Conservation (phyloP, 2,113 vertebrate species). For the Oreochromis spilurus region DNA sequence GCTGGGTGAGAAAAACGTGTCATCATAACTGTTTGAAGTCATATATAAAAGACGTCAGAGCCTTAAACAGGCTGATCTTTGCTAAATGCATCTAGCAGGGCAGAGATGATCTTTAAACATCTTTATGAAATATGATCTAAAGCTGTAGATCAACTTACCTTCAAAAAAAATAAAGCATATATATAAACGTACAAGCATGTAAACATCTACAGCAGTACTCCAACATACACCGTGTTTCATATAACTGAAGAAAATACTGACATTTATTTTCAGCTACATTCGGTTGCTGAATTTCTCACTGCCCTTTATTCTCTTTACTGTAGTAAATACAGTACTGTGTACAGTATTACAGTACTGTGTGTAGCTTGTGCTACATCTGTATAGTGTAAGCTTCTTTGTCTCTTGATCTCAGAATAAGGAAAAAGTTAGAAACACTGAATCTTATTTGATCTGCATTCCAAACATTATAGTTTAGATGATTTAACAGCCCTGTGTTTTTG, state of each 20-base stretch:
- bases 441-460: background rate
- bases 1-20: background rate
- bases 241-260: background rate
- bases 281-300: background rate
- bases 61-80: rapidly evolving
- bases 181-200: background rate
- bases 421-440: background rate
- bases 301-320: background rate
- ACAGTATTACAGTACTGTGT: background rate
- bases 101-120: background rate
- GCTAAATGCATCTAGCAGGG: background rate
- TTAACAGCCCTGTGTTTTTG: background rate
- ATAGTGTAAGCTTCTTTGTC: background rate
- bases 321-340: background rate
- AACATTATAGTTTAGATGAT: background rate
- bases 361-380: background rate
- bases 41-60: background rate
- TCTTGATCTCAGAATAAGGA: background rate
- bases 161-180: background rate
- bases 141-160: rapidly evolving
- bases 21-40: background rate
- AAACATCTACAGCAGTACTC: background rate
- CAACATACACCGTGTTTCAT: background rate
- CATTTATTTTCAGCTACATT: background rate
- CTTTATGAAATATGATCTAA: background rate